Percentiles rank a stretch among this genome's conserved stretches.
These are phyloP conservation scores for Ichneumoninae sp. DNA, from an alignment of 2,888 invertebrate genomes.

Conservation along the genomic window DNA sequence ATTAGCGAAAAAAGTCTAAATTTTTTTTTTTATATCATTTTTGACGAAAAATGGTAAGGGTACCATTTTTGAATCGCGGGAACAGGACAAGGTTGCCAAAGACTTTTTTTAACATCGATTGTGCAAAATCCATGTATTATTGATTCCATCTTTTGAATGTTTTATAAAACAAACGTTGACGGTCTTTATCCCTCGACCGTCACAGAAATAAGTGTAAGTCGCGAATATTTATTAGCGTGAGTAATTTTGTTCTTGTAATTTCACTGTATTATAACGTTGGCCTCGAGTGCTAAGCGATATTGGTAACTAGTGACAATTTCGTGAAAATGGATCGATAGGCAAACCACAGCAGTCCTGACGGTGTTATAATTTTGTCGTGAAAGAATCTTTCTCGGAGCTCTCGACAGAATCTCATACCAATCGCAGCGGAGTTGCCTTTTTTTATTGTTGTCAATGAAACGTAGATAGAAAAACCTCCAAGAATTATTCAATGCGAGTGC, in stretches of 20 bases:
- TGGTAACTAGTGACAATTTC: conserved; percentile 26
- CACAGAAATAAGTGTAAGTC: conserved; percentile 69
- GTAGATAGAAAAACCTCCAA: conserved; percentile 18
- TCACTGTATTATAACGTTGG: conserved; percentile 26
- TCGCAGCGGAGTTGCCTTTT: conserved; percentile 24
- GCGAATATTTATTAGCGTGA: conserved; percentile 60
- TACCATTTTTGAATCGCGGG: background rate
- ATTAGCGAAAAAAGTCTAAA: too few species aligned
- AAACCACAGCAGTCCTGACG: conserved; percentile 15
- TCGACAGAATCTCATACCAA: conserved; percentile 18
- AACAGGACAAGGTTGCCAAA: background rate
- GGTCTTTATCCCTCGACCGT: conserved; percentile 58
- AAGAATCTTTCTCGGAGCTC: background rate
- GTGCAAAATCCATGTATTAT: conserved; percentile 75
- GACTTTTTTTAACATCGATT: conserved; percentile 42
- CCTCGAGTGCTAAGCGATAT: conserved; percentile 30
- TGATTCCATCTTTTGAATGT: conserved; percentile 72
- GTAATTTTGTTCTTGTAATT: conserved; percentile 36
- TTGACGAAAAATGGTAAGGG: too few species aligned
- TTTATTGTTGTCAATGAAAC: conserved; percentile 38
- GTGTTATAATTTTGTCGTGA: conserved; percentile 7
- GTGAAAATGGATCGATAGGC: conserved; percentile 55
- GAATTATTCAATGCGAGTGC: conserved; percentile 18
- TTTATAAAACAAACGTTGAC: conserved; percentile 73
- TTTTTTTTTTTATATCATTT: too few species aligned